Percentiles rank a stretch among this genome's conserved stretches.
Evolutionary conservation across 2,113 vertebrate species (phyloP).

Genomic region (Rhabdornis inornatus): DNA sequence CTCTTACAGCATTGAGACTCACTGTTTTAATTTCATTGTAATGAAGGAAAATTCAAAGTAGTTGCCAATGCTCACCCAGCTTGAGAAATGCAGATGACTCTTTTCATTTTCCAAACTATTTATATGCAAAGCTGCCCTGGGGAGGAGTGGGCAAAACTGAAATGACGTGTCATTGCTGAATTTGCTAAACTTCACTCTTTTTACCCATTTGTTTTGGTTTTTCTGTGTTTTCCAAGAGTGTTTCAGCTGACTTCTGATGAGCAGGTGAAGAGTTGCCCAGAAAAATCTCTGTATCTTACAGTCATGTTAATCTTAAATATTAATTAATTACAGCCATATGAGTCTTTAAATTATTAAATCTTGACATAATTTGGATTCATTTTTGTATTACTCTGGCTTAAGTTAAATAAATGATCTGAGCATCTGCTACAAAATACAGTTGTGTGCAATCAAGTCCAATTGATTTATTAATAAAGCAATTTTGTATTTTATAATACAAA

Average conservation of each 20-base stretch:
- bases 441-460: background rate
- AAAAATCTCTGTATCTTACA: background rate
- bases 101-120: background rate
- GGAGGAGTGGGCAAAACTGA: background rate
- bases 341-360: background rate
- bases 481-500: background rate
- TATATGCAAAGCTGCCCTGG: background rate
- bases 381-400: conserved; percentile 11
- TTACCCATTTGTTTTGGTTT: background rate
- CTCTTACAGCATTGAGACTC: background rate
- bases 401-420: background rate
- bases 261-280: background rate
- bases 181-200: background rate
- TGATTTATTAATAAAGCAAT: background rate
- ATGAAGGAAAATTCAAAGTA: background rate
- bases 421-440: background rate
- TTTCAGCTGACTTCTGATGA: conserved; percentile 13
- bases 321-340: background rate
- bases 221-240: background rate
- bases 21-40: background rate
- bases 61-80: background rate
- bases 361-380: background rate
- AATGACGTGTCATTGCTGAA: conserved; percentile 1
- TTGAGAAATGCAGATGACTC: background rate
- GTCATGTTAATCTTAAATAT: background rate